Base-by-base conservation (phyloP, 1,140 invertebrate genomes). In the Centruroides vittatus region DNA sequence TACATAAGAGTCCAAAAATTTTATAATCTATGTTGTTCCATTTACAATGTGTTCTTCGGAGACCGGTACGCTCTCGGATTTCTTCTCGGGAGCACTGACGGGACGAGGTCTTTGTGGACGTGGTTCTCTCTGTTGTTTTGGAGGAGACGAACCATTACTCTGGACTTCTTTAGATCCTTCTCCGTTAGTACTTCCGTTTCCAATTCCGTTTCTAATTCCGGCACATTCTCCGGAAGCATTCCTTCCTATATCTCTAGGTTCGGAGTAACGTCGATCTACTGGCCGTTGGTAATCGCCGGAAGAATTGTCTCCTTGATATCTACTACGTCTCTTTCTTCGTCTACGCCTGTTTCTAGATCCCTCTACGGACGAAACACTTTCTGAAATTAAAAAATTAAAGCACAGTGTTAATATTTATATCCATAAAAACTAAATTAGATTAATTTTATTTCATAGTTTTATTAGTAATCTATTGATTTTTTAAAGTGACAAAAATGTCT, bases 301-400 rank as follows among this genome's bases (percentile, higher is more conserved):
- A 12, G 41, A 53, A 7, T 36, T 50, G 11, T 64, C 62, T 50
- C 47, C 59, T 35, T 58, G 56, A 56, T 61, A 61, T 35, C 51
- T 58, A 11, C 41, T 46, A 36, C 59, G 60, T 59, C 57, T 64
- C 57, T 61, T 64, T 47, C 59, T 60, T 51, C 57, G 55, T 3
- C 62, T 35, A 47, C 59, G 48, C 12, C 62, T 59, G 55, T 58
- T 64, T 47, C 57, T 34, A 12, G 62, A 64, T 47, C 64, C 64
- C 61, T 68, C 69, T 36, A 68, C 56, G n/a, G 67, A 68, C 41
- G 67, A 68, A 5, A 67, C 59, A 50, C 67, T 68, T 50, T 68
- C 67, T 68, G 48, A 13, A 61, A 64, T 23, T 23, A 23, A 23
- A 23, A 23, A 23, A 23, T 23, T 23, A 23, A 23, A 23, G 23